These are phyloP conservation scores for Drosophila neocordata DNA, from an alignment of 1,140 invertebrate genomes.

Conservation along the genomic window DNA sequence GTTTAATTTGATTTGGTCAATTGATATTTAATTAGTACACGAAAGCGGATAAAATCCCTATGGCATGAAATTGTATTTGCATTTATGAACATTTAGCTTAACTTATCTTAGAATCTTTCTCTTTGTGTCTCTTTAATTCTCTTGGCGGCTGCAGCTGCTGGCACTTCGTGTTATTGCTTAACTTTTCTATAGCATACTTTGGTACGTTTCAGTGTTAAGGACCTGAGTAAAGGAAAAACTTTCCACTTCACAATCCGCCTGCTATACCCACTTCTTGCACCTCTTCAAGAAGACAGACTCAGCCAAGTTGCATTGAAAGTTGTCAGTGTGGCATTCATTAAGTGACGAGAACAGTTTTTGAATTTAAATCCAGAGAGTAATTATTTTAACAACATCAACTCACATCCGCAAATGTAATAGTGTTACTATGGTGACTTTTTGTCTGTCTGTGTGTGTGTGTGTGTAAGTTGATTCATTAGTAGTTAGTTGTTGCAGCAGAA, in stretches of 20 bases:
- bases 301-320: conserved; percentile 9
- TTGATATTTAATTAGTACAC: conserved; percentile 46
- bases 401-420: neutral
- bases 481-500: conserved; percentile 1
- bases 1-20: conserved; percentile 34
- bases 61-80: conserved; percentile 3
- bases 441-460: neutral
- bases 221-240: conserved; percentile 24
- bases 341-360: conserved; percentile 35
- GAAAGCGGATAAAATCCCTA: neutral
- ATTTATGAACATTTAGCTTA: conserved; percentile 29
- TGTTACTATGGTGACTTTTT: neutral
- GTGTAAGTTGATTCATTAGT: conserved; percentile 6
- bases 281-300: conserved; percentile 13
- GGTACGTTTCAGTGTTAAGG: conserved; percentile 36
- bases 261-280: neutral
- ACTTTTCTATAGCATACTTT: conserved; percentile 42
- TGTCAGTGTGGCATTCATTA: conserved; percentile 37
- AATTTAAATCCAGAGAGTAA: conserved; percentile 43
- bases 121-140: neutral
- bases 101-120: neutral
- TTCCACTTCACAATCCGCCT: conserved; percentile 44
- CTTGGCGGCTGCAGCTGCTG: conserved; percentile 9
- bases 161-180: conserved; percentile 3
- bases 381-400: conserved; percentile 47